Evolutionary conservation across 2,888 invertebrate genomes (phyloP).

Genomic region (Chloroclystis v-ata): DNA sequence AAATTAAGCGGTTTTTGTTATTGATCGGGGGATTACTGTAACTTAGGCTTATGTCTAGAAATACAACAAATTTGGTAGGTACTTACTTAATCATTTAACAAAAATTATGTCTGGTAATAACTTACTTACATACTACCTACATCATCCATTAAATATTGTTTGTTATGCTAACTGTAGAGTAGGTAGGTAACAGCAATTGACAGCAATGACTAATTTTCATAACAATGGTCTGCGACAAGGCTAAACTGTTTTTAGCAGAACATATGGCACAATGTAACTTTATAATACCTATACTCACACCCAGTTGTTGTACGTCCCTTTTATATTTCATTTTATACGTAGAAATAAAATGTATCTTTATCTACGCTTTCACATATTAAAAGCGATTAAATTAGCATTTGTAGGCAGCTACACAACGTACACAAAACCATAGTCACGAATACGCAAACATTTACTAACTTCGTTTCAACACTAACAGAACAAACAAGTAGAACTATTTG

Average conservation of each 20-base stretch:
- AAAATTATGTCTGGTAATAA: no score
- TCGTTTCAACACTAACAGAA: constrained; percentile 2
- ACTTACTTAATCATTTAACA: no score
- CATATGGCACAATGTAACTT: constrained; percentile 8
- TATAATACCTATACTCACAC: not conserved
- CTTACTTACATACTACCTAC: no score
- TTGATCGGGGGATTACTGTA: no score
- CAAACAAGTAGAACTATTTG: constrained; percentile 6
- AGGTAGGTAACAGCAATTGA: constrained; percentile 7
- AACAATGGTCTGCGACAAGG: constrained; percentile 16
- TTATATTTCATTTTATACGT: no score
- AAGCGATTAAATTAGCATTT: not conserved
- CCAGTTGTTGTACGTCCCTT: not conserved
- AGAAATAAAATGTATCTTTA: no score
- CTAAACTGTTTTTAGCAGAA: constrained; percentile 17
- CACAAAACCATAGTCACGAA: constrained; percentile 24
- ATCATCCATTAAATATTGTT: no score
- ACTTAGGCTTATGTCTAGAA: no score
- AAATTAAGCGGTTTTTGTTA: no score
- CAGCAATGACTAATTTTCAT: constrained; percentile 25
- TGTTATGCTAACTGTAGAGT: not conserved
- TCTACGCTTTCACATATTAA: not conserved
- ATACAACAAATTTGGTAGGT: no score
- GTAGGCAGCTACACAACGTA: constrained; percentile 23
- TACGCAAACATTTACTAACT: constrained; percentile 22